Percentiles rank a stretch among this genome's conserved stretches.
phyloP scores from a whole-genome alignment of 2,113 vertebrate species.

The Oryzias curvinotus region DNA sequence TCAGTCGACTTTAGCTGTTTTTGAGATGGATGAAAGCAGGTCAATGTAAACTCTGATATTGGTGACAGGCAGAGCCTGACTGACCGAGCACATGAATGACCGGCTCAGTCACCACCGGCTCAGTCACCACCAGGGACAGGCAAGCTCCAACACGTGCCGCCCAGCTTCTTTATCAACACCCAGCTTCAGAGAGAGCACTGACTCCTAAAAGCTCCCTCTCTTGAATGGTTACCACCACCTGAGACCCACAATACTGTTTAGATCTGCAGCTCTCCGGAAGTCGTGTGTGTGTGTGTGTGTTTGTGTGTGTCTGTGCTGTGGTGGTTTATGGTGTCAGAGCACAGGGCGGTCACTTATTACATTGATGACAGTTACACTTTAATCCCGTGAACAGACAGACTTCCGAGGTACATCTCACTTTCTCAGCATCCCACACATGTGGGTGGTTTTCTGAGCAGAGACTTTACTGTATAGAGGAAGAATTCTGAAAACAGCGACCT shows the following conservation, averaged over 20 bases:
- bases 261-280: background rate
- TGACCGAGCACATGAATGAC: conserved; percentile 9
- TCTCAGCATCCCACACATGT: conserved; percentile 1
- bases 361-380: conserved; percentile 12
- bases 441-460: conserved; percentile 13
- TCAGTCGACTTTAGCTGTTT: background rate
- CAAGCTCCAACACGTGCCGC: conserved; percentile 63
- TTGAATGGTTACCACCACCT: background rate
- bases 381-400: conserved; percentile 1
- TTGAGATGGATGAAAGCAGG: background rate
- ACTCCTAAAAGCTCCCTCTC: background rate
- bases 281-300: background rate
- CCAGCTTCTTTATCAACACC: conserved; percentile 63
- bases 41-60: conserved; percentile 8
- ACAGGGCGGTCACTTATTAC: conserved; percentile 25
- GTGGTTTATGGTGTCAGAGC: conserved; percentile 11
- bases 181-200: conserved; percentile 11
- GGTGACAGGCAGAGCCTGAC: conserved; percentile 27
- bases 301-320: background rate
- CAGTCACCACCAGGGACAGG: conserved; percentile 58
- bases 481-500: conserved; percentile 24
- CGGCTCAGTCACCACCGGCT: conserved; percentile 48
- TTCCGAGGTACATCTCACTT: background rate
- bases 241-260: background rate
- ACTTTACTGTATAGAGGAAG: conserved; percentile 2